Percentiles rank a stretch among this genome's conserved stretches.
Evolutionary conservation across 1,140 invertebrate species (phyloP).

Genomic region (Heterodera carotae): DNA sequence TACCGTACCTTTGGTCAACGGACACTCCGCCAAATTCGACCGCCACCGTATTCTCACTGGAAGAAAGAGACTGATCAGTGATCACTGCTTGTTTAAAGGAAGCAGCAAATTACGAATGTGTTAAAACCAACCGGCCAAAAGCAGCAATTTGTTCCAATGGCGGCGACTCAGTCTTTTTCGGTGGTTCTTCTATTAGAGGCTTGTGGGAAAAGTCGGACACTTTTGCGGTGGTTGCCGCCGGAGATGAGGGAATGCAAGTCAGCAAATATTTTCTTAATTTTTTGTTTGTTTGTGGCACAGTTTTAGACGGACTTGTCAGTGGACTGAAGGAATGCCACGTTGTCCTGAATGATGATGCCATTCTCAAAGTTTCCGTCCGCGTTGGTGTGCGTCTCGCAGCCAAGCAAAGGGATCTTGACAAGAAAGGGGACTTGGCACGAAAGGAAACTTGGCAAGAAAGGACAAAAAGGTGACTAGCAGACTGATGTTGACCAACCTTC

Average conservation of each 20-base stretch:
- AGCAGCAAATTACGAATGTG: neutral
- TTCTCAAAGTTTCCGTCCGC: constrained; percentile 62
- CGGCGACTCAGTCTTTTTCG: constrained; percentile 12
- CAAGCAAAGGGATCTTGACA: constrained; percentile 56
- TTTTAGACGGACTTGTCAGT: constrained; percentile 36
- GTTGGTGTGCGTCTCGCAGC: constrained; percentile 59
- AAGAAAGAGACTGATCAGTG: constrained; percentile 15
- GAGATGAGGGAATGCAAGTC: constrained; percentile 59
- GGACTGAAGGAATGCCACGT: constrained; percentile 48
- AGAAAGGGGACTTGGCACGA: constrained; percentile 18
- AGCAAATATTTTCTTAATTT: constrained; percentile 57
- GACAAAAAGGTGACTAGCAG: too few relatives aligned
- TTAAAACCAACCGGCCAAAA: constrained; percentile 11
- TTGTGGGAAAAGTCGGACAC: neutral
- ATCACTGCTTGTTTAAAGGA: too few relatives aligned
- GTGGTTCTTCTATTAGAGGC: neutral
- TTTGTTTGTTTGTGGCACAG: neutral
- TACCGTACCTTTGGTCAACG: constrained; percentile 52
- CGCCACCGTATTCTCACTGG: constrained; percentile 57
- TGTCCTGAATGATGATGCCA: constrained; percentile 61
- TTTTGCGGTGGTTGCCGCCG: constrained; percentile 1
- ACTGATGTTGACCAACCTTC: constrained; percentile 59
- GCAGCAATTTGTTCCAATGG: constrained; percentile 6
- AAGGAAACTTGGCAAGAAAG: neutral
- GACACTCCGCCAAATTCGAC: constrained; percentile 64